Evolutionary conservation across 2,797 vertebrate species (phyloP).

Genomic region (Neosilurus mollespiculum): DNA sequence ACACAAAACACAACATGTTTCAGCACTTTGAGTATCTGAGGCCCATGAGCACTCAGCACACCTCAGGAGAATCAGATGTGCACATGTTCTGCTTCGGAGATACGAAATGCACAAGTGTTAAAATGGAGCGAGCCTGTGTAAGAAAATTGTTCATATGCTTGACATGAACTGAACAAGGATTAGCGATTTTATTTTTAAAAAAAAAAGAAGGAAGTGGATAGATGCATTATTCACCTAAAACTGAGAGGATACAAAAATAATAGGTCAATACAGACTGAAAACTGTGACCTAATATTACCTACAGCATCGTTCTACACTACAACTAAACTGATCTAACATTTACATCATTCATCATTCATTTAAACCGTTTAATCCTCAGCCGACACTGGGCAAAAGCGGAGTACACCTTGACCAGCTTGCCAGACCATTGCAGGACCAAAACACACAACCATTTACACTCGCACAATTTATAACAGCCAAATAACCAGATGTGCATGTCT

Average conservation of each 20-base stretch:
- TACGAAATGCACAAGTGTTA: conserved; percentile 30
- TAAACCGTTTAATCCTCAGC: neutral
- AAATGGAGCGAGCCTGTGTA: conserved; percentile 1
- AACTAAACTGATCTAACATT: neutral
- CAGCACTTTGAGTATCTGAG: conserved; percentile 49
- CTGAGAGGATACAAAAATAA: no score
- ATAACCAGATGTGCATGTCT: no score
- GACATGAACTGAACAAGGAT: conserved; percentile 10
- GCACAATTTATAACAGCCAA: no score
- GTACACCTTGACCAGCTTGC: no score
- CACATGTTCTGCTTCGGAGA: conserved; percentile 1
- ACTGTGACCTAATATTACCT: neutral
- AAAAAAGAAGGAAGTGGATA: neutral
- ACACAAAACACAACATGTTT: conserved; percentile 59
- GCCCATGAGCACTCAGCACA: conserved; percentile 30
- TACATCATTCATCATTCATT: no score
- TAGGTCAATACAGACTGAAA: neutral
- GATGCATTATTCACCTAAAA: neutral
- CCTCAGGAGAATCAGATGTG: conserved; percentile 33
- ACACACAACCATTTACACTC: no score
- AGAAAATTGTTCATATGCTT: neutral
- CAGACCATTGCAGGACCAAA: no score
- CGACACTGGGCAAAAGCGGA: no score
- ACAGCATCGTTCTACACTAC: neutral
- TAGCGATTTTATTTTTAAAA: neutral